Conservation (phyloP, 2,797 vertebrate species). For the Lepilemur septentrionalis region DNA sequence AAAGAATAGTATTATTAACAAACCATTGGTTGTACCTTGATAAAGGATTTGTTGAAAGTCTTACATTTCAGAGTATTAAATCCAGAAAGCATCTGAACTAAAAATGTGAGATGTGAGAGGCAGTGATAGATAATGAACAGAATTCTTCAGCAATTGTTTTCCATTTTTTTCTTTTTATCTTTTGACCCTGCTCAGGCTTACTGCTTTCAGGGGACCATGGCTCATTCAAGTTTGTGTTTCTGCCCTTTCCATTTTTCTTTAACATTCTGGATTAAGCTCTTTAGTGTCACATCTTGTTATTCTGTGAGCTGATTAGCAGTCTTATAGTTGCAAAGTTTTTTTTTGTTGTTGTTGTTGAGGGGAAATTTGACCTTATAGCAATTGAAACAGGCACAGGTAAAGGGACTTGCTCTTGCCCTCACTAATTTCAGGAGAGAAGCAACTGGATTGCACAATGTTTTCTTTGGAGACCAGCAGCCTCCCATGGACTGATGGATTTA, state of each 20-base stretch:
- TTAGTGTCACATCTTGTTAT: not conserved
- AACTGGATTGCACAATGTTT: not conserved
- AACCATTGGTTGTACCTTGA: conserved; percentile 10
- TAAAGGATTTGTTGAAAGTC: conserved; percentile 12
- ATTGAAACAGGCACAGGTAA: not conserved
- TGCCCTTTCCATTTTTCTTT: not conserved
- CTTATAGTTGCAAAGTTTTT: not conserved
- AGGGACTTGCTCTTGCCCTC: not conserved
- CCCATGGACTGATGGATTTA: conserved; percentile 27
- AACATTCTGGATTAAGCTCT: not conserved
- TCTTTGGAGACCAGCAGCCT: conserved; percentile 41
- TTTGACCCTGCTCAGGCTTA: not conserved
- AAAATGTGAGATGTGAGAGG: not conserved
- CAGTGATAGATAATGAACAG: not conserved
- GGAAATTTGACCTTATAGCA: not conserved
- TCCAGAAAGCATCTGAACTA: conserved; percentile 33
- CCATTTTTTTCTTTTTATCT: not conserved
- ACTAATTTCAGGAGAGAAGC: not conserved
- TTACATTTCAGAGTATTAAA: conserved; percentile 15
- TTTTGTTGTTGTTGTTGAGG: not conserved
- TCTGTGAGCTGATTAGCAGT: not conserved
- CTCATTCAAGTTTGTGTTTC: not conserved
- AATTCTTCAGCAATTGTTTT: not conserved
- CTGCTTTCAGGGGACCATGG: not conserved
- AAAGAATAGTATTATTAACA: conserved; percentile 44